Base-by-base conservation (phyloP, 2,113 vertebrate genomes). In the Prionailurus viverrinus region DNA sequence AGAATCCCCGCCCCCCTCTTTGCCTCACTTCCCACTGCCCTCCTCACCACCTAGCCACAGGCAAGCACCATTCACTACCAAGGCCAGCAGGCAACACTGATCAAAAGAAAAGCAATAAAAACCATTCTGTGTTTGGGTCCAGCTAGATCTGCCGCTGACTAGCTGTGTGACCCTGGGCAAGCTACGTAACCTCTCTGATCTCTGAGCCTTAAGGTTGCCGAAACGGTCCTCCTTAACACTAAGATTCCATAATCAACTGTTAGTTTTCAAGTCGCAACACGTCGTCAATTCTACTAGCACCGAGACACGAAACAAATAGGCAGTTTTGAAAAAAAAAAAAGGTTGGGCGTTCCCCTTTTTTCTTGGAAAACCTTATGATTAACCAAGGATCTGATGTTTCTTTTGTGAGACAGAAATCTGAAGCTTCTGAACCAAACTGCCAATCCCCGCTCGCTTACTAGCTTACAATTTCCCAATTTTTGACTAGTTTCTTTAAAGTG, bases 391-490 rank as follows among this genome's bases (percentile, higher is more conserved):
- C 94, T 31, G 4, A 53, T 66, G 11, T 95, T 92, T 71, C 68
- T 81, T 94, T 68, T 66, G 48, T 76, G 86, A 95, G 71, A 94
- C 23, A 97, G 73, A 96, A 66, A 95, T 74, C 41, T 92, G 80
- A 88, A 91, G 19, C 69, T 84, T 9, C 73, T 51, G 33, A 87
- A 79, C 21, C 48, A 96, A 95, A 91, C 11, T 93, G 78, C 66
- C 78, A 82, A 63, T 55, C 96, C 79, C 23, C 58, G 33, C 78
- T 51, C 61, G 79, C 66, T 96, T 85, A 92, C 33, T 71, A 88
- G 69, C 33, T 94, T 92, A 94, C 9, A 92, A 58, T 92, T 69
- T 96, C 63, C 23, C 71, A 61, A 4, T 94, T 96, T 96, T 71
- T 81, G 48, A 88, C 27, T 94, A 78, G 94, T 91, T 95, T 96